These are phyloP conservation scores for Podiceps cristatus DNA, from an alignment of 2,113 vertebrate species.

Conservation along the genomic window DNA sequence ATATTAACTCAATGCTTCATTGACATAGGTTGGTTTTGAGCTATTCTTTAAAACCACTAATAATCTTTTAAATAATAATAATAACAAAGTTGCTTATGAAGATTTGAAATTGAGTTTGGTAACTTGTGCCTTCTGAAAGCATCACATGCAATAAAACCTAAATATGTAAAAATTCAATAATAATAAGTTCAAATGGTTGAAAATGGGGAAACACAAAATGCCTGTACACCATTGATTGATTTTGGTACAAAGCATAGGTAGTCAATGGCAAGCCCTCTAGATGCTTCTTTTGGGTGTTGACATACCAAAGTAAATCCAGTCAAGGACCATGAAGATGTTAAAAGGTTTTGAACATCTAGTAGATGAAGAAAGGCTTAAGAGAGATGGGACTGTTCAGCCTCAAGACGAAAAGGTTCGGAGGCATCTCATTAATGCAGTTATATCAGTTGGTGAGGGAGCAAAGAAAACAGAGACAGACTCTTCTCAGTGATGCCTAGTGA, in stretches of 20 bases:
- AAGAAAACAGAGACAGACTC: neutral
- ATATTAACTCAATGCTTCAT: neutral
- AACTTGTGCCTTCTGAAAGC: neutral
- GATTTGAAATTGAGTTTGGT: neutral
- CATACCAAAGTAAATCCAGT: neutral
- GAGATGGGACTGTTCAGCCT: neutral
- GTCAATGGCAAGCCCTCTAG: neutral
- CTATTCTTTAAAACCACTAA: neutral
- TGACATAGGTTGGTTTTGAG: neutral
- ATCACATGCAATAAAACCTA: neutral
- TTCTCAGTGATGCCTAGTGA: neutral
- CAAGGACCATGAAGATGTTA: neutral
- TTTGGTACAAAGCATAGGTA: neutral
- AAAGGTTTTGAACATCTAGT: neutral
- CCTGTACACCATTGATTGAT: neutral
- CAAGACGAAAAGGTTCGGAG: neutral
- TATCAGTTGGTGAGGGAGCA: rapidly evolving
- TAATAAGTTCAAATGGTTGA: neutral
- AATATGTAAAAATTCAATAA: neutral
- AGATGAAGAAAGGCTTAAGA: neutral
- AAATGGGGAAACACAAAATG: neutral
- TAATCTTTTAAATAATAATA: neutral
- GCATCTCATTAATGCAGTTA: neutral
- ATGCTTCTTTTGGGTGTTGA: neutral
- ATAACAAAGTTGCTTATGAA: neutral